Evolutionary conservation across 1,140 invertebrate genomes (phyloP).

Genomic region (Scaptomyza hsui): DNA sequence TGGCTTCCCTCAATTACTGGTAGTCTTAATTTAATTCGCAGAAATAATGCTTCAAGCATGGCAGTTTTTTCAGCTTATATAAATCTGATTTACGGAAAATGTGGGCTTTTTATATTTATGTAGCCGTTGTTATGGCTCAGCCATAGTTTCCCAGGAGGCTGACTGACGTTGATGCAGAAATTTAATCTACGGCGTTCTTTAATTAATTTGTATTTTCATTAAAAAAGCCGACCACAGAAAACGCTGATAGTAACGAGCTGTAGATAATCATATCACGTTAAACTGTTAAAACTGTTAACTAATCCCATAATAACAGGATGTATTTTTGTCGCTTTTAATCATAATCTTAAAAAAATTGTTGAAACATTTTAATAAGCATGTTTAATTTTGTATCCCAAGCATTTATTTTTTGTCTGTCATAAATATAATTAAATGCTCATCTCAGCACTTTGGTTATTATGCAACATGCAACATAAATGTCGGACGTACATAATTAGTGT

Average conservation of each 20-base stretch:
- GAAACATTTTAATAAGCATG: background rate
- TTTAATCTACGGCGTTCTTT: background rate
- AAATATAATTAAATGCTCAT: background rate
- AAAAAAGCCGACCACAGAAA: background rate
- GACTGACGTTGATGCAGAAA: background rate
- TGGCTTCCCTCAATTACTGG: background rate
- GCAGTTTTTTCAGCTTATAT: background rate
- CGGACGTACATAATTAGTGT: slow-evolving; percentile 17
- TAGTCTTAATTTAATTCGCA: background rate
- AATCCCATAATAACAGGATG: background rate
- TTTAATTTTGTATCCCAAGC: background rate
- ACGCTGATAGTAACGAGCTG: background rate
- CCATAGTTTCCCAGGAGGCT: background rate
- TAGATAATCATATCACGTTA: background rate
- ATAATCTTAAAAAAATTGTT: background rate
- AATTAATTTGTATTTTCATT: slow-evolving; percentile 3
- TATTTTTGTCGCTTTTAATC: background rate
- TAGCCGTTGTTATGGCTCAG: background rate
- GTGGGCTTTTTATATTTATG: background rate
- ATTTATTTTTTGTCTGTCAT: background rate
- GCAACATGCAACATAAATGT: background rate
- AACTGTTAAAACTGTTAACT: background rate
- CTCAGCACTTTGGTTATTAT: background rate
- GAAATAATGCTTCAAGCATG: background rate
- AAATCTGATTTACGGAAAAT: background rate